Percentiles rank a stretch among this genome's conserved stretches.
Evolutionary conservation across 2,113 vertebrate species (phyloP).

Genomic region (Microcebus lehilahytsara): DNA sequence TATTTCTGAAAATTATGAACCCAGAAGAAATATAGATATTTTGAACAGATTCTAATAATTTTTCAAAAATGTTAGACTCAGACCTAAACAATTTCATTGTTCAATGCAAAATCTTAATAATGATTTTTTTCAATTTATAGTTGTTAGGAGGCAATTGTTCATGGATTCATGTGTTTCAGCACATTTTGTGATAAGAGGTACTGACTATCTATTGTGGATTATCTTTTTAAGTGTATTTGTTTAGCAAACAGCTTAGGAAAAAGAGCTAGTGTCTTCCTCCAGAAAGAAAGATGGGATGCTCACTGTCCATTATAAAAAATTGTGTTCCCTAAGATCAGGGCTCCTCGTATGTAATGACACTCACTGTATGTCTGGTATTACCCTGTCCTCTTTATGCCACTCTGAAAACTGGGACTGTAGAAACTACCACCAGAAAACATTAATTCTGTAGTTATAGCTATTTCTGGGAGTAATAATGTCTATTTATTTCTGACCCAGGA

Average conservation of each 20-base stretch:
- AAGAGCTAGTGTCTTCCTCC: background rate
- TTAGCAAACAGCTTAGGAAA: background rate
- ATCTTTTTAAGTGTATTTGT: background rate
- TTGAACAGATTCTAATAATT: background rate
- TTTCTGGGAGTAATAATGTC: background rate
- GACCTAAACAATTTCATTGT: background rate
- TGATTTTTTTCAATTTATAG: background rate
- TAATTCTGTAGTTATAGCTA: background rate
- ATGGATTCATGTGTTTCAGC: background rate
- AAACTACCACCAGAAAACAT: background rate
- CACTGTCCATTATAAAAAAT: background rate
- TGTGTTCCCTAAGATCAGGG: background rate
- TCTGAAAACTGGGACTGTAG: background rate
- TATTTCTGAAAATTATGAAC: background rate
- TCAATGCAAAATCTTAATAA: background rate
- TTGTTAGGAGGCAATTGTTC: background rate
- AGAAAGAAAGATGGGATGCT: background rate
- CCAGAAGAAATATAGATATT: background rate
- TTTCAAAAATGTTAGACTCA: background rate
- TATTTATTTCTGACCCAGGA: background rate
- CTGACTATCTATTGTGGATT: background rate
- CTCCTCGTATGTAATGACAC: background rate
- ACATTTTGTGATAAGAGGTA: background rate
- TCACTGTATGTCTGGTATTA: background rate
- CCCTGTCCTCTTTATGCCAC: background rate